A percentile compares a stretch with the other conserved stretches of the same genome.
Conservation (phyloP, 37 sponge, comb jelly and placozoan genomes). For the Aplysina aerophoba region DNA sequence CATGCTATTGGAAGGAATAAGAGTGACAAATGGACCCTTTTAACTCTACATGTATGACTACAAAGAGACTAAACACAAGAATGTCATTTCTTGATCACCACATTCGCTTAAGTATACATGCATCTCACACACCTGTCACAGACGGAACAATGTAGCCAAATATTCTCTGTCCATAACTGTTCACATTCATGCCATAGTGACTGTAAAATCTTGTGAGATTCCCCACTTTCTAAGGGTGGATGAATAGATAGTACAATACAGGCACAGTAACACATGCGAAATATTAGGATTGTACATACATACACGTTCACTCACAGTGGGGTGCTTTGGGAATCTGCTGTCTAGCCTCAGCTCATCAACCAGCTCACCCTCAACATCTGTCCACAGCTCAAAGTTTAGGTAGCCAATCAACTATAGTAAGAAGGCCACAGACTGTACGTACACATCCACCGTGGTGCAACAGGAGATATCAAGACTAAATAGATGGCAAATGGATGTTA, state of each 20-base stretch:
- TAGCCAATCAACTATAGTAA: conserved; percentile 43
- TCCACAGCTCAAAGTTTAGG: conserved; percentile 68
- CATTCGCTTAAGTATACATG: too few relatives aligned
- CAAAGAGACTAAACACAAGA: not conserved
- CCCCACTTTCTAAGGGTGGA: not conserved
- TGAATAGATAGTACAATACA: not conserved
- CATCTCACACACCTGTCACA: conserved; percentile 32
- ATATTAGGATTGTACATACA: too few relatives aligned
- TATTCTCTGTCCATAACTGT: conserved; percentile 50
- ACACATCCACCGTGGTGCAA: too few relatives aligned
- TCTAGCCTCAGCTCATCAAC: conserved; percentile 67
- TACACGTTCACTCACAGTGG: conserved; percentile 42
- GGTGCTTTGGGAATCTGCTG: conserved; percentile 45
- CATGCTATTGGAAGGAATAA: not conserved
- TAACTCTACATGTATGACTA: not conserved
- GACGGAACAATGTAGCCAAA: conserved; percentile 69
- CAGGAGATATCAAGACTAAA: too few relatives aligned
- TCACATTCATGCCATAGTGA: not conserved
- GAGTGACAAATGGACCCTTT: not conserved
- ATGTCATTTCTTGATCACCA: too few relatives aligned
- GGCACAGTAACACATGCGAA: not conserved
- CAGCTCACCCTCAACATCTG: conserved; percentile 22
- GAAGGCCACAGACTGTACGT: not conserved
- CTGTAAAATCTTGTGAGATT: not conserved
- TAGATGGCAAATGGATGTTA: too few relatives aligned